Base-by-base conservation (phyloP, 2,888 invertebrate species). In the Nephrotoma guestfalica region DNA sequence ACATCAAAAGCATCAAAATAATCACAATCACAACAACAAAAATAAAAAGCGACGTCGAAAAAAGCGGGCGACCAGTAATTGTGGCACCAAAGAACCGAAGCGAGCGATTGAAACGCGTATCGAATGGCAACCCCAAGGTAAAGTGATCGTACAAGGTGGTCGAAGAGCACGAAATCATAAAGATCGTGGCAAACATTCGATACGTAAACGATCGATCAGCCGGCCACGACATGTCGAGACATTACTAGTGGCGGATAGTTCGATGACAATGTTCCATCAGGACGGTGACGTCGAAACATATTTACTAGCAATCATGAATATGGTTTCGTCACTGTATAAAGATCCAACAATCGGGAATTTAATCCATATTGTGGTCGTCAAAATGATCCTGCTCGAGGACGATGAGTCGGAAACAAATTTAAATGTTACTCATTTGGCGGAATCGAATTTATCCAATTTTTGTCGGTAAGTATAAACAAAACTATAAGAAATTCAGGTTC, bases 241-340 rank as follows among this genome's bases (percentile, higher is more conserved):
- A 0, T 92, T 97, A 87, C 93, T 98, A 86, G 97, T 97, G 86
- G 97, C 97, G 51, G 97, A 98, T 92, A 93, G 94, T 87, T 95
- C 95, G 88, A 97, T 97, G 97, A 94, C 96, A 88, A 94, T 96
- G 86, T 97, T 97, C 90, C 97, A 98, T 92, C 93, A 94, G 89
- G 94, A 95, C 89, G 94, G 95, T 89, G 96, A 96, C 90, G 93
- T 97, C 88, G 95, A 96, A 90, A 96, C 95, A 6, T 97, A 98
- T 91, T 94, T 98, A 42, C 93, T 98, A 86, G 97, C 97, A 86
- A 96, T 98, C 88, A 97, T 97, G 97, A 98, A 97, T 91, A 97
- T 97, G 96, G 97, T 95, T 41, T 96, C 96, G 6, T 94, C 95
- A 2, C 91, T 97, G n/a, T 97, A 96, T 91, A 95, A 95, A 92